These are phyloP conservation scores for Trididemnum miniatum DNA, from an alignment of 23 tunicate genomes.

Conservation along the genomic window DNA sequence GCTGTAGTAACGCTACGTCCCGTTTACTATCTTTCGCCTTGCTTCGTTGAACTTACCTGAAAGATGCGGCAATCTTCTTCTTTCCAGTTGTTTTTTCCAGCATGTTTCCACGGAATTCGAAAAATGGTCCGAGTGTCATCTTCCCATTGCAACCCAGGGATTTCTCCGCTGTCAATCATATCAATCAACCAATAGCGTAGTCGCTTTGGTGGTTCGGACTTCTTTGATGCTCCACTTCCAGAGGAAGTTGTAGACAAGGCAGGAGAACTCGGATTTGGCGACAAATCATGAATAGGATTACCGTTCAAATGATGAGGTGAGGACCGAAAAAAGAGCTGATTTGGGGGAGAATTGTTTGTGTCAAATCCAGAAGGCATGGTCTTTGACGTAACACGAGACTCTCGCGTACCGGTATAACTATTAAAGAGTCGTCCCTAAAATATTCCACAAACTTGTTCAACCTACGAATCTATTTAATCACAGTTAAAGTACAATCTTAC, in stretches of 20 bases:
- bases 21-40: too few relatives aligned
- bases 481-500: too few relatives aligned
- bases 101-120: slow-evolving; percentile 97
- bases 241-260: slow-evolving; percentile 34
- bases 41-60: too few relatives aligned
- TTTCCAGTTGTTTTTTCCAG: slow-evolving; percentile 88
- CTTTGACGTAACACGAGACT: neutral
- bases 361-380: neutral
- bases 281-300: neutral
- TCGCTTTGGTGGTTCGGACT: slow-evolving; percentile 69
- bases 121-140: slow-evolving; percentile 65
- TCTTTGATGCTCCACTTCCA: slow-evolving; percentile 35
- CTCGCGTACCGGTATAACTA: too few relatives aligned
- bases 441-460: too few relatives aligned
- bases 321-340: neutral
- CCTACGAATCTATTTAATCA: too few relatives aligned
- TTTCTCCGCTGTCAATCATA: slow-evolving; percentile 84
- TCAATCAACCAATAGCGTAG: slow-evolving; percentile 89
- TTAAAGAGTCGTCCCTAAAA: too few relatives aligned
- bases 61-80: slow-evolving; percentile 90
- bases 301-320: too few relatives aligned
- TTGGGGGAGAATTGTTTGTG: neutral
- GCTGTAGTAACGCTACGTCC: too few relatives aligned
- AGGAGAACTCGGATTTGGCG: slow-evolving; percentile 40
- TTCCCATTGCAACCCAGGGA: slow-evolving; percentile 93